Evolutionary conservation across 2,888 invertebrate genomes (phyloP).

Genomic region (Diaperis boleti): DNA sequence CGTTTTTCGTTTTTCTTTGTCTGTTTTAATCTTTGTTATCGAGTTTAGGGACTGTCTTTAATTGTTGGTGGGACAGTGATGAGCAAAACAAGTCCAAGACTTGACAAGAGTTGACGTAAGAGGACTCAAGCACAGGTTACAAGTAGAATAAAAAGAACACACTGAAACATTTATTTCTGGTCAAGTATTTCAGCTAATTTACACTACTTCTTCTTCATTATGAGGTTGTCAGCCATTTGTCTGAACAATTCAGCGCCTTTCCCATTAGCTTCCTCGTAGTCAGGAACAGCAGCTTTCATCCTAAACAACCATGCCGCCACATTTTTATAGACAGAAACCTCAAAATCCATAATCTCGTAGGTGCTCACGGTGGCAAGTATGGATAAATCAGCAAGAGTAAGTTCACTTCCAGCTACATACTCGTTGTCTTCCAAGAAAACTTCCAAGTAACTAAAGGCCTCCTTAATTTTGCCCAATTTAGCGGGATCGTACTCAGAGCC

Average conservation of each 20-base stretch:
- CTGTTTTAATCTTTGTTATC: too few relatives aligned
- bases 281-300: conserved; percentile 71
- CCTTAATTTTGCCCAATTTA: conserved; percentile 76
- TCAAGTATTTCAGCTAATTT: too few relatives aligned
- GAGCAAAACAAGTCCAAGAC: too few relatives aligned
- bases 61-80: too few relatives aligned
- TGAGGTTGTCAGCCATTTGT: conserved; percentile 55
- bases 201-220: too few relatives aligned
- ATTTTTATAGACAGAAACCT: conserved; percentile 78
- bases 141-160: too few relatives aligned
- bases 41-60: too few relatives aligned
- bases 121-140: too few relatives aligned
- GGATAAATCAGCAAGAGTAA: conserved; percentile 84
- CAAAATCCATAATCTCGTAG: conserved; percentile 73
- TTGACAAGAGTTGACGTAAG: too few relatives aligned
- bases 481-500: conserved; percentile 70
- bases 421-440: conserved; percentile 77
- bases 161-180: too few relatives aligned
- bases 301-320: conserved; percentile 75
- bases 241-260: conserved; percentile 59
- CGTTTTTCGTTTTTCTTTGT: too few relatives aligned
- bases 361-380: conserved; percentile 78
- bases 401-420: conserved; percentile 78
- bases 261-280: conserved; percentile 67
- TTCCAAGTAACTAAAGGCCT: conserved; percentile 77